Conservation (phyloP, 2,888 invertebrate species). For the Cephalotes varians region DNA sequence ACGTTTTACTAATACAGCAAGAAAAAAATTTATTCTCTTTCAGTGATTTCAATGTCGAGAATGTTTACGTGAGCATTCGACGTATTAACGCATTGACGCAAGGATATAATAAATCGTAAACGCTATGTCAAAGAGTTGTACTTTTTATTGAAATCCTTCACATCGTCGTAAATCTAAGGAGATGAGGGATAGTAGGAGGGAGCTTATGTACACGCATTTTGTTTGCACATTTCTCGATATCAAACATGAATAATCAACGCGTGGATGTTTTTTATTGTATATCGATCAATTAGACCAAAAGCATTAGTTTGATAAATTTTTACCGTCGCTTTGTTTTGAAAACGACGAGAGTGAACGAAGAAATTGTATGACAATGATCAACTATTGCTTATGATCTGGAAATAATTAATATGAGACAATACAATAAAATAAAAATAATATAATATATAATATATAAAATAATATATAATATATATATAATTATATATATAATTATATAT, state of each 20-base stretch:
- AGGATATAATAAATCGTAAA: slow-evolving; percentile 44
- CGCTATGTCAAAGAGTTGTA: slow-evolving; percentile 78
- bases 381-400: slow-evolving; percentile 73
- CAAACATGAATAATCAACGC: slow-evolving; percentile 72
- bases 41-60: background rate
- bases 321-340: background rate
- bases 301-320: slow-evolving; percentile 70
- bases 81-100: background rate
- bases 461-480: slow-evolving; percentile 75
- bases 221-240: slow-evolving; percentile 67
- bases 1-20: background rate
- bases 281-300: slow-evolving; percentile 74
- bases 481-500: slow-evolving; percentile 67
- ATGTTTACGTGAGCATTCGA: background rate
- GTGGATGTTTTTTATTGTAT: slow-evolving; percentile 73
- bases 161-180: slow-evolving; percentile 75
- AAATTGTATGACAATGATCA: slow-evolving; percentile 48
- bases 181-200: slow-evolving; percentile 68
- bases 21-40: background rate
- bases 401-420: slow-evolving; percentile 75
- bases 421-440: slow-evolving; percentile 77
- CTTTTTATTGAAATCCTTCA: slow-evolving; percentile 84
- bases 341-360: background rate
- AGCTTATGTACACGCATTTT: slow-evolving; percentile 83
- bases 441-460: slow-evolving; percentile 73